Base-by-base conservation (phyloP, 2,113 vertebrate genomes). In the Larimichthys polyactis region DNA sequence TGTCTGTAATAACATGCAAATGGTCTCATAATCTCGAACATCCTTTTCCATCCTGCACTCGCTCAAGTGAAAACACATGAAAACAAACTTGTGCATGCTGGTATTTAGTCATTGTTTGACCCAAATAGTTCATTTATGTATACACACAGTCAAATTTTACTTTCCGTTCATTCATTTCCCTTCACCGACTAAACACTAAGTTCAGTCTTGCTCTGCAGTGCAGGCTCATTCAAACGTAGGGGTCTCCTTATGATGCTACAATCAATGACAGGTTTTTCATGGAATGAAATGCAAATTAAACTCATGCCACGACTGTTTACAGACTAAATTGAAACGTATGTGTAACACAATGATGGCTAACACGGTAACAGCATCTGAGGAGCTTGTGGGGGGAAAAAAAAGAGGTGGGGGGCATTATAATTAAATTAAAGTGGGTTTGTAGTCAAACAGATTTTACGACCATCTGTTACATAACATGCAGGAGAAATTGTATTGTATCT, bases 351-450 rank as follows among this genome's bases (percentile, higher is more conserved):
- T n/a, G 14, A 65, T 40, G 11, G 43, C 9, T 46, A 12, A 19
- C 16, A 22, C 1, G 8, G 19, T 54, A 60, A 12, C 24, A 55
- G 36, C 5, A 3, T 60, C 9, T 68, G 62, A 49, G 22, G 52
- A 58, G 66, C 43, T 59, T 27, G 44, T 19, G 17, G n/a, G 1
- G 0, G 4, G 1, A 36, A 36, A 29, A 65, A 75, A 63, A 54
- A 16, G 11, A 43, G 36, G 4, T 24, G 48, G 52, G 57, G 59
- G 3, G 49, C 17, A 16, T n/a, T 62, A 62, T 81, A 69, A 82
- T 82, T 71, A 24, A 62, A 80, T 85, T 83, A 36, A 65, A 82
- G 83, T 83, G 27, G 43, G 48, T 75, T 79, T 69, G 70, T 32
- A 78, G 62, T 78, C 4, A 20, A 83, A 83, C 59, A 54, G 64